These are phyloP conservation scores for Dasysyrphus tricinctus DNA, from an alignment of 2,888 invertebrate genomes.

Conservation along the genomic window DNA sequence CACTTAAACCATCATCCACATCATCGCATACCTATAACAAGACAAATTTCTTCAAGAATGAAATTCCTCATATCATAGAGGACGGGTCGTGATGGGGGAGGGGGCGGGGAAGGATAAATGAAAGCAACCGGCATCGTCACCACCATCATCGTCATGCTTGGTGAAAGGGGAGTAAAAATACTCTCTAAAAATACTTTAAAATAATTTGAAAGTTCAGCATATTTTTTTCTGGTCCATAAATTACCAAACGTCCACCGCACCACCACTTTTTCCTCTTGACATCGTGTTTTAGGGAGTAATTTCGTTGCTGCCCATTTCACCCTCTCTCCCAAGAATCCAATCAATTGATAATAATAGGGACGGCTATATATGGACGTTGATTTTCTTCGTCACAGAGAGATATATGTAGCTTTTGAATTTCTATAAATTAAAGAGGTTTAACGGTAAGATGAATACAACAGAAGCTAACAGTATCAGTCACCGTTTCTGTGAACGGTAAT, in stretches of 20 bases:
- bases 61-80: constrained; percentile 37
- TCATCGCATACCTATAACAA: constrained; percentile 1
- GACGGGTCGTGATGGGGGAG: not conserved
- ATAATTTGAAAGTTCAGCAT: constrained; percentile 37
- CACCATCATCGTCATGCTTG: constrained; percentile 16
- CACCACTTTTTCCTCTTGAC: not conserved
- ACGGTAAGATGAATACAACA: constrained; percentile 62
- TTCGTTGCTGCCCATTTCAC: not conserved
- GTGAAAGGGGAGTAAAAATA: constrained; percentile 9
- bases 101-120: constrained; percentile 26
- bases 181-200: constrained; percentile 9
- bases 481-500: constrained; percentile 68
- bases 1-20: constrained; percentile 6
- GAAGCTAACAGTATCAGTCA: constrained; percentile 52
- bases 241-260: constrained; percentile 35
- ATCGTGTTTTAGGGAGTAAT: constrained; percentile 16
- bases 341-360: constrained; percentile 47
- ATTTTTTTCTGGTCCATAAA: constrained; percentile 38
- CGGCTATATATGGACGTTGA: constrained; percentile 25
- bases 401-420: constrained; percentile 29
- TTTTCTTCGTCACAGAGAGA: constrained; percentile 19
- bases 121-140: constrained; percentile 38
- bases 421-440: constrained; percentile 48
- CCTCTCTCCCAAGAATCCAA: not conserved
- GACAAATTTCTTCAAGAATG: constrained; percentile 44